Percentiles rank a stretch among this genome's conserved stretches.
These are phyloP conservation scores for Harmothoe impar DNA, from an alignment of 2,888 invertebrate genomes.

Conservation along the genomic window DNA sequence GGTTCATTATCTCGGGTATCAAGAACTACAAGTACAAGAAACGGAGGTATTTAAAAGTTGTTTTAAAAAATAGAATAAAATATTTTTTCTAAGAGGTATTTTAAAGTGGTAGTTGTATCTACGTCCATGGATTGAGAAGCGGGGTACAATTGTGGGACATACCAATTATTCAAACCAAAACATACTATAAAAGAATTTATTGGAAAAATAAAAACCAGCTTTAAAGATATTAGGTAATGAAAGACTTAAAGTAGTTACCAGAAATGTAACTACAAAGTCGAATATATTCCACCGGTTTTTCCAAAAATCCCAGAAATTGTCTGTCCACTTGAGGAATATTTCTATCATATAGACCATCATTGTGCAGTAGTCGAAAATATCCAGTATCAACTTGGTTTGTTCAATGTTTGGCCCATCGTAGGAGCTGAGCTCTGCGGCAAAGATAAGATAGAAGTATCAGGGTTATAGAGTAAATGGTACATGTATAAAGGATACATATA, in stretches of 20 bases:
- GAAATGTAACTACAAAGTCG: conserved; percentile 71
- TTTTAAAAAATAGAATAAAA: too few relatives aligned
- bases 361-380: conserved; percentile 70
- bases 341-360: conserved; percentile 70
- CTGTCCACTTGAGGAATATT: conserved; percentile 70
- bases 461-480: neutral
- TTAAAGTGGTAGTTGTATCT: too few relatives aligned
- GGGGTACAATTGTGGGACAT: neutral
- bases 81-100: too few relatives aligned
- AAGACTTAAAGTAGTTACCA: conserved; percentile 66
- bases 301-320: conserved; percentile 71
- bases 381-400: conserved; percentile 61
- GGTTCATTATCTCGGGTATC: conserved; percentile 66
- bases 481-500: neutral
- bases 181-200: too few relatives aligned
- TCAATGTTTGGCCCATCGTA: neutral
- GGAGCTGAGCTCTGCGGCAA: neutral
- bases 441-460: neutral
- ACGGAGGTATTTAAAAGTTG: neutral
- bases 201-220: too few relatives aligned
- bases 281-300: conserved; percentile 71
- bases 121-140: too few relatives aligned
- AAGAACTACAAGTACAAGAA: conserved; percentile 60
- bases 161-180: too few relatives aligned
- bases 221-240: too few relatives aligned